Base-by-base conservation (phyloP, 2,888 invertebrate species). In the Mesorhabditis belari region DNA sequence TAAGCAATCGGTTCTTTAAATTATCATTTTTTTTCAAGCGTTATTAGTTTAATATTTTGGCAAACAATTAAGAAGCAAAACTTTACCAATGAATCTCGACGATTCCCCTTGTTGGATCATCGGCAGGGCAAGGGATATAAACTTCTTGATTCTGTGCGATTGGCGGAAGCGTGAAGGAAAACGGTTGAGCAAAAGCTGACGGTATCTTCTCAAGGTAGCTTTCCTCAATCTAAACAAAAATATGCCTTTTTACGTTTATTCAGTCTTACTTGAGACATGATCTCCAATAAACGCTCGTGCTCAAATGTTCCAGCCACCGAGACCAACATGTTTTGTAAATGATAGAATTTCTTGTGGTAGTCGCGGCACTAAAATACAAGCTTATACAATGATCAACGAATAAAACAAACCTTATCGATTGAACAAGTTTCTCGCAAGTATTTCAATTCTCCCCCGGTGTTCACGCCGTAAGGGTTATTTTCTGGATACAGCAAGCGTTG, bases 291-390 rank as follows among this genome's bases (percentile, higher is more conserved):
- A 76, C 89, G 87, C 17, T 87, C 74, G 27, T 81, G 76, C 21
- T 81, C 86, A 21, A 92, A 88, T 44, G 67, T 88, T 0, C 92
- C 92, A 17, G 89, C 88, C 57, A 92, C 87, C 58, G 92, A 88
- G 3, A 92, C 84, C 64, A 89, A 88, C 62, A 92, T 83, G 82
- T 94, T 94, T 82, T 91, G 90, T 2, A 92, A 88, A 24, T 91
- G 86, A 82, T 93, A 94, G 83, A 90, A 92, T 65, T 88, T 86
- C 74, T 88, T 87, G 81, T 93, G 92, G 81, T 88, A 94, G 17
- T 87, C 84, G 70, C 86, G 86, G 5, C 90, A 64, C 68, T 68
- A 55, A 26, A 57, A 58, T 50, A 19, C 9, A 23, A 23, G n/a
- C 21, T 19, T 51, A 51, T 19, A 2, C 19, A 19, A 3, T 1